Evolutionary conservation across 2,888 invertebrate genomes (phyloP), one percentile per base, ranked within the genome.

Genomic region (Zele albiditarsus): DNA sequence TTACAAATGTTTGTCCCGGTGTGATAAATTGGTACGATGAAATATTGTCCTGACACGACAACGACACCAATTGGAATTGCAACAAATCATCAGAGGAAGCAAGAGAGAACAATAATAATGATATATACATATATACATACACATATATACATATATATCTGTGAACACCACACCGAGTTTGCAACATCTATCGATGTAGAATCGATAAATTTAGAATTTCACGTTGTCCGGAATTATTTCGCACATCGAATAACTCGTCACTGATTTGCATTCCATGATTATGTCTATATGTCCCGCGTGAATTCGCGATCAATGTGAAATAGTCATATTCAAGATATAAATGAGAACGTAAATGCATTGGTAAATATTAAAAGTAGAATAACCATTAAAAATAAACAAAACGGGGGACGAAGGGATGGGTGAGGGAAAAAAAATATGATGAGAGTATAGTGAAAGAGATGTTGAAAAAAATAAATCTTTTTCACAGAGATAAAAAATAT

Each of bases 251-350:
- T 79, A 71, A 78, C 77, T 78, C 53, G 20, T 53, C 79, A 60
- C 58, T 79, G 78, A 79, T 80, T 80, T 63, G 77, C 78, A 80
- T 80, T 79, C 77, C 79, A 31, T 62, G 74, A 75, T 78, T 76
- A 75, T 78, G 53, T 53, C 20, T 53, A 23, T 79, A 76, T 78
- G 78, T 71, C 72, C 66, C 71, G 27, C 25, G 71, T 62, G 77
- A 78, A 76, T 78, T 74, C 77, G 72, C 69, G 65, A 33, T 71
- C 63, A 65, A 2, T 25, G 75, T 67, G 63, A 67, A 75, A 67
- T 71, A 60, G 33, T 42, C 31, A 49, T 67, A 62, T 71, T 49
- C 28, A 71, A 67, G 71, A 28, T 14, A n/a, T n/a, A 46, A 46
- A 20, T 53, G 20, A 20, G 20, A 8, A 20, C 20, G 23, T 8